Evolutionary conservation across 2,888 invertebrate species (phyloP).

Genomic region (Caenorhabditis sp.): DNA sequence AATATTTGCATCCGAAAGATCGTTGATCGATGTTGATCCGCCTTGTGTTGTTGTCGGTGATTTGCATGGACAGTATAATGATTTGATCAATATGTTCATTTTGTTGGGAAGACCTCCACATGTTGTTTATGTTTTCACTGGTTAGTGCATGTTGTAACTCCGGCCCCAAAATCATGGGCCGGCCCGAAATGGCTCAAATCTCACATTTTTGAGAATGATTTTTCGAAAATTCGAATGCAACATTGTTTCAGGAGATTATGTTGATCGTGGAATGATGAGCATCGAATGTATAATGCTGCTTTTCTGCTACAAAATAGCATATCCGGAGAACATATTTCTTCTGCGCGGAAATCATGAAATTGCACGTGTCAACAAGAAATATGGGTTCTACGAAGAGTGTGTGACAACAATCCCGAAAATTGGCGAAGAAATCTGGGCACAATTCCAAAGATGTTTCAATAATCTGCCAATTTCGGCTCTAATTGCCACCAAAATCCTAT

Average conservation of each 20-base stretch:
- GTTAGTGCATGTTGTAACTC: background rate
- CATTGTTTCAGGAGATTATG: conserved; percentile 48
- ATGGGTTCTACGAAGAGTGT: conserved; percentile 57
- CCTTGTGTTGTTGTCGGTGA: conserved; percentile 53
- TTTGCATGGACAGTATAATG: conserved; percentile 55
- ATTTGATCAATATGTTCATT: conserved; percentile 57
- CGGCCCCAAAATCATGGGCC: background rate
- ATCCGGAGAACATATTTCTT: conserved; percentile 47
- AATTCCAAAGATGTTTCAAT: conserved; percentile 57
- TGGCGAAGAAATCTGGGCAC: conserved; percentile 45
- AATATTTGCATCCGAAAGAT: conserved; percentile 41
- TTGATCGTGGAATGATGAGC: conserved; percentile 57
- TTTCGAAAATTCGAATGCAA: background rate
- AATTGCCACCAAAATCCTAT: conserved; percentile 49
- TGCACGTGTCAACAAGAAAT: conserved; percentile 53
- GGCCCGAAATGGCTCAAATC: background rate
- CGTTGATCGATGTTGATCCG: conserved; percentile 53
- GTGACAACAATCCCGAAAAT: conserved; percentile 19
- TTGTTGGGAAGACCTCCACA: conserved; percentile 53
- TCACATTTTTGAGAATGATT: background rate
- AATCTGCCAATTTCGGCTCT: conserved; percentile 52
- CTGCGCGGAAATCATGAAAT: conserved; percentile 62
- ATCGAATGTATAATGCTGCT: conserved; percentile 55
- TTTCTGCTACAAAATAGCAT: conserved; percentile 54
- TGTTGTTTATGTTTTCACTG: conserved; percentile 53